phyloP scores from a whole-genome alignment of 2,888 invertebrate genomes.

The Oscheius sp. region DNA sequence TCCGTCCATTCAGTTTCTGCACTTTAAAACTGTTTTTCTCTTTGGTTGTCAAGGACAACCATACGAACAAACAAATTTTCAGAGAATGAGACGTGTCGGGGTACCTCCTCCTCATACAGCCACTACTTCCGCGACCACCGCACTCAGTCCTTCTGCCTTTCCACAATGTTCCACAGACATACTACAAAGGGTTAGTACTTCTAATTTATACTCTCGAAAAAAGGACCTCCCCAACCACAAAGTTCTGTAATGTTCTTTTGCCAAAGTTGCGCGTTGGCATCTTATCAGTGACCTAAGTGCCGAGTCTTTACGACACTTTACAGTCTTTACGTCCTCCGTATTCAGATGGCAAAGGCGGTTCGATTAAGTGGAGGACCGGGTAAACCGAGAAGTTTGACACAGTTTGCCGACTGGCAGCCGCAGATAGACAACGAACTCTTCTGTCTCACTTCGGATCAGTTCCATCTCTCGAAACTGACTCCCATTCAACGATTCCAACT shows the following conservation, averaged over 20 bases:
- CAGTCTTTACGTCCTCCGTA: neutral
- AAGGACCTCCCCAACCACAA: too few relatives aligned
- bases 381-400: conserved; percentile 11
- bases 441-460: conserved; percentile 48
- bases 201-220: neutral
- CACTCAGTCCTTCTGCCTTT: conserved; percentile 5
- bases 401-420: conserved; percentile 48
- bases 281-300: too few relatives aligned
- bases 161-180: conserved; percentile 31
- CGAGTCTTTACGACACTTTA: neutral
- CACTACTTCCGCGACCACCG: conserved; percentile 3
- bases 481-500: conserved; percentile 47
- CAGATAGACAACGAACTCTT: conserved; percentile 56
- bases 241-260: too few relatives aligned
- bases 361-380: conserved; percentile 23
- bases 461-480: conserved; percentile 42
- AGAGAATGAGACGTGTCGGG: conserved; percentile 17
- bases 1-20: neutral
- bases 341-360: conserved; percentile 43
- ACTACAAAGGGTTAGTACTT: conserved; percentile 26
- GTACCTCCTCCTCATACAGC: conserved; percentile 13
- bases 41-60: too few relatives aligned
- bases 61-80: neutral
- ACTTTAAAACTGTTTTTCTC: neutral
- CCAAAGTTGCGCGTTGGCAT: too few relatives aligned